Base-by-base conservation (phyloP, 2,888 invertebrate species). In the Steinernema hermaphroditum region DNA sequence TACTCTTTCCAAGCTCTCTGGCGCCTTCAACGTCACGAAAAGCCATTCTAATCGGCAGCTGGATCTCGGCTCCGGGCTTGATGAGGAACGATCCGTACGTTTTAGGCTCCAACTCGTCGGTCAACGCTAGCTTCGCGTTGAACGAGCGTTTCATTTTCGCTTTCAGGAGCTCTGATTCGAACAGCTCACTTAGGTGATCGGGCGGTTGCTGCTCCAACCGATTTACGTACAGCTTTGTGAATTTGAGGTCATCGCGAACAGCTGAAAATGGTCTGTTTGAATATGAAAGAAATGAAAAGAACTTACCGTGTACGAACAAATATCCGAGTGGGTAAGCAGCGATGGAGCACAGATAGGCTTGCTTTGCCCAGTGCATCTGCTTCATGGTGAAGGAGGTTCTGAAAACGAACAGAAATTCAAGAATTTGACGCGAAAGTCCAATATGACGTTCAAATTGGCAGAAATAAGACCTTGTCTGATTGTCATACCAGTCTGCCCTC, bases 341-440 rank as follows among this genome's bases (percentile, higher is more conserved):
- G 37, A 37, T 37, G 37, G 62, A 62, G 34, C 62, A 16, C 16
- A 62, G 32, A 32, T 62, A 62, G 62, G 62, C 62, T 32, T 62
- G 62, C 16, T 29, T 62, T 29, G 62, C 62, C 62, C 62, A 62
- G 62, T 62, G 62, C 62, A 62, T 62, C 34, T 29, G 34, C 2
- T 24, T 29, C 62, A 62, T 62, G 6, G 34, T 32, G 62, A 14
- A 37, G 4, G 37, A 37, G 37, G 6, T 37, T 37, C 37, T 37
- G 37, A 37, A 37, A n/a, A n/a, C n/a, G n/a, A n/a, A n/a, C n/a
- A n/a, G n/a, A n/a, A n/a, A n/a, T n/a, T n/a, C n/a, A n/a, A n/a
- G n/a, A n/a, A n/a, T n/a, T n/a, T n/a, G n/a, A n/a, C n/a, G n/a
- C n/a, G n/a, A n/a, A n/a, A n/a, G n/a, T n/a, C n/a, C n/a, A n/a